Conservation (phyloP, 2,888 invertebrate genomes). For the Latheticus oryzae region DNA sequence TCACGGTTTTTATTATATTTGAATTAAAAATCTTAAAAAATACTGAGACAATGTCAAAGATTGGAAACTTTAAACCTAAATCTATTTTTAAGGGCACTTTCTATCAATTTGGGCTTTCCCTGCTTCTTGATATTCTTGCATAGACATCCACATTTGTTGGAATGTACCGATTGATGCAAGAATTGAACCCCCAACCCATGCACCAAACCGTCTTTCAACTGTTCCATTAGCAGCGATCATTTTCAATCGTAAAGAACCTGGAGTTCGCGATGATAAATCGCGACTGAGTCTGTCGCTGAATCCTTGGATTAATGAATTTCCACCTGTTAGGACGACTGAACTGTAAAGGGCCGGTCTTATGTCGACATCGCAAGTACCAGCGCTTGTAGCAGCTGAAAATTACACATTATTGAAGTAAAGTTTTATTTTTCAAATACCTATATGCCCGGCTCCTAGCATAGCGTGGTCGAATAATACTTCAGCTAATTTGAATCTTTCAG, state of each 20-base stretch:
- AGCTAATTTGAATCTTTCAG: constrained; percentile 92
- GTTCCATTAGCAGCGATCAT: constrained; percentile 92
- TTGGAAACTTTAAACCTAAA: constrained; percentile 27
- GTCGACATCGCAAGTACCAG: constrained; percentile 98
- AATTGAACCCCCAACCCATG: constrained; percentile 99
- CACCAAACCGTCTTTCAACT: constrained; percentile 92
- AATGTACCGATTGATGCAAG: constrained; percentile 98
- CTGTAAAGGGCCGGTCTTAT: constrained; percentile 95
- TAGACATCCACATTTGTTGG: constrained; percentile 99
- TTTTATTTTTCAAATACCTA: constrained; percentile 66
- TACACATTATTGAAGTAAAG: constrained; percentile 12
- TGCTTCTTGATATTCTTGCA: constrained; percentile 98
- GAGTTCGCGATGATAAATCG: constrained; percentile 87
- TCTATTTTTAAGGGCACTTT: constrained; percentile 80
- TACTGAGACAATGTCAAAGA: constrained; percentile 28
- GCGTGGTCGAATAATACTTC: constrained; percentile 97
- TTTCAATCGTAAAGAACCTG: constrained; percentile 94
- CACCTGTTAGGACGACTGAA: constrained; percentile 94
- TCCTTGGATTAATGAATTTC: constrained; percentile 91
- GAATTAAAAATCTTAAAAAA: constrained; percentile 36
- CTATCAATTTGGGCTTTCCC: constrained; percentile 97
- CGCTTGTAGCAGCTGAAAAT: constrained; percentile 77
- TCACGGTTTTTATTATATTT: constrained; percentile 27
- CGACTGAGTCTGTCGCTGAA: constrained; percentile 93
- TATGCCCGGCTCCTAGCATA: constrained; percentile 90